Base-by-base conservation (phyloP, 2,797 vertebrate genomes). In the Schizopygopsis pylzovi region DNA sequence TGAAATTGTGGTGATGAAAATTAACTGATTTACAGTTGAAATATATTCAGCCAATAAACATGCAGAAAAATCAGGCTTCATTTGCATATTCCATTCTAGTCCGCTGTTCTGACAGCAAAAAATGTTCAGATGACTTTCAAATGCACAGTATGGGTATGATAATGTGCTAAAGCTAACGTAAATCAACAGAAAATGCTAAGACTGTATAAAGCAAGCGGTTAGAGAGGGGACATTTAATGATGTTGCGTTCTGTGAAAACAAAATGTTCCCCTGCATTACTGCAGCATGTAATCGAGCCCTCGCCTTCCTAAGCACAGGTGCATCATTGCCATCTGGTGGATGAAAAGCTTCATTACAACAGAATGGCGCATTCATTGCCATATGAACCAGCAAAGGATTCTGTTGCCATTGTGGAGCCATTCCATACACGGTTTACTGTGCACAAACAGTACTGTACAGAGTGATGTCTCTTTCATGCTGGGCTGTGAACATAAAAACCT, bases 261-360 rank as follows among this genome's bases (percentile, higher is more conserved):
- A 43, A 81, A 85, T 88, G 81, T 75, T 83, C 72, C 76, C 81
- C 73, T 13, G 56, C 13, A 85, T 72, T 89, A 96, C 93, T 95
- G 95, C 96, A 95, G 96, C 96, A 94, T 94, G 82, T 73, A 61
- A 71, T 80, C 52, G 82, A 81, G 82, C 81, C 76, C 25, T 84
- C 71, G 83, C 88, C 87, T 91, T 91, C 87, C 89, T 89, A 88
- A 89, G 86, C 71, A 82, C 83, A 87, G 89, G 89, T 87, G 85
- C 87, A 90, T 84, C 85, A 88, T 84, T 88, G 87, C 91, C 92
- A 92, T 88, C 92, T 91, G 85, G 89, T 89, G 91, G 81, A 86
- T 76, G 83, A 43, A 86, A 75, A 84, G 78, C 84, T 49, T 85
- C 82, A 87, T 90, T 90, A 79, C 90, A 91, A 67, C 85, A 85